A percentile compares a stretch with the other conserved stretches of the same genome.
These are phyloP conservation scores for Merodon equestris DNA, from an alignment of 2,888 invertebrate genomes.

Conservation along the genomic window DNA sequence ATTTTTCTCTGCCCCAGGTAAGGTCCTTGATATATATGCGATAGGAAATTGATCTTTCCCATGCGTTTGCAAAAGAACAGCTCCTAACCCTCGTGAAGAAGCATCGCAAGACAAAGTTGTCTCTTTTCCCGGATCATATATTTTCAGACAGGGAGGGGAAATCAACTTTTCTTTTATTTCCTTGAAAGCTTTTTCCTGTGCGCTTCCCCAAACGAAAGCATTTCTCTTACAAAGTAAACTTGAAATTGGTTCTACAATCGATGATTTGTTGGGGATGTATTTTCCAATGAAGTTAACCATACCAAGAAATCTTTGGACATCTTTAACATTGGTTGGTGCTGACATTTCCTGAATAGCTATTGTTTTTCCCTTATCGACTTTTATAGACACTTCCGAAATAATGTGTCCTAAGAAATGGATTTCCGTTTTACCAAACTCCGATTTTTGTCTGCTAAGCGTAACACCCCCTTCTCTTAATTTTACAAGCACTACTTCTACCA, in stretches of 20 bases:
- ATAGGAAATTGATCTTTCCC: conserved; percentile 13
- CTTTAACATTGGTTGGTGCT: conserved; percentile 6
- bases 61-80: conserved; percentile 6
- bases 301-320: conserved; percentile 6
- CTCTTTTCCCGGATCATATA: conserved; percentile 7
- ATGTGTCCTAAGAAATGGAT: conserved; percentile 5
- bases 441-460: background rate
- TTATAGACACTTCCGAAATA: background rate
- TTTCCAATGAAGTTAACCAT: conserved; percentile 5
- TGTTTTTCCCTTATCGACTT: background rate
- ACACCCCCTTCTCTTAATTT: conserved; percentile 3
- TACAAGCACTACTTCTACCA: background rate
- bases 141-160: conserved; percentile 11
- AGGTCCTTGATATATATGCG: conserved; percentile 6
- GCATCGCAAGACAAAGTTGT: conserved; percentile 7
- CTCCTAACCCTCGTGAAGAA: conserved; percentile 4
- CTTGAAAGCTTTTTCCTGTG: conserved; percentile 9
- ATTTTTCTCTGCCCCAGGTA: conserved; percentile 14
- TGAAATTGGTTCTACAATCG: conserved; percentile 13
- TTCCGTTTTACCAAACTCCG: conserved; percentile 4
- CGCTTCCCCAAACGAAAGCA: conserved; percentile 17
- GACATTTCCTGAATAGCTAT: background rate
- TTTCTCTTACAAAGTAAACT: conserved; percentile 17
- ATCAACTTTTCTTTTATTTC: conserved; percentile 17
- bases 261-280: conserved; percentile 12